These are phyloP conservation scores for Bucorvus abyssinicus DNA, from an alignment of 2,797 vertebrate species.

Conservation along the genomic window DNA sequence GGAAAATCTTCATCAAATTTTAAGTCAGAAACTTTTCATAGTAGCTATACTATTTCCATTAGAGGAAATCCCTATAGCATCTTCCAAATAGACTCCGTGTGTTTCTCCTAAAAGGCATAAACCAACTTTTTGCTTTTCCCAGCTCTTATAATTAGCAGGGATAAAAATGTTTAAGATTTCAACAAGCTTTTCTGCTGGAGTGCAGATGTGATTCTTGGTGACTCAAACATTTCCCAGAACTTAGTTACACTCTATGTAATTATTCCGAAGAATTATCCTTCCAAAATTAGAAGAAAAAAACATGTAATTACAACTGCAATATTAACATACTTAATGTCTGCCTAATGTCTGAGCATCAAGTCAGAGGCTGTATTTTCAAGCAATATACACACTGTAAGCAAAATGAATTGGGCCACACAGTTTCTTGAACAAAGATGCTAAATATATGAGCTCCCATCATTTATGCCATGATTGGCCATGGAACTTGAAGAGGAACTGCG, in stretches of 20 bases:
- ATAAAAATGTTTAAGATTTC: slow-evolving; percentile 24
- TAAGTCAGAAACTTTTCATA: neutral
- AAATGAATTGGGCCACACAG: neutral
- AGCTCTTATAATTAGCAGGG: neutral
- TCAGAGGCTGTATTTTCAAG: slow-evolving; percentile 39
- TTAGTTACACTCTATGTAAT: slow-evolving; percentile 32
- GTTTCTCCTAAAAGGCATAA: slow-evolving; percentile 20
- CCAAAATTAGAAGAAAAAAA: slow-evolving; percentile 60
- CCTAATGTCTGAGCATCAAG: slow-evolving; percentile 47
- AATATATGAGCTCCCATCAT: neutral
- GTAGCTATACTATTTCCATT: neutral
- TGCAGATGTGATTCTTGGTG: slow-evolving; percentile 59
- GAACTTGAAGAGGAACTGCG: neutral
- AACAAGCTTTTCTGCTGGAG: neutral
- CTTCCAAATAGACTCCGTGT: neutral
- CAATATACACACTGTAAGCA: slow-evolving; percentile 14
- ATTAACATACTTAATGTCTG: slow-evolving; percentile 61
- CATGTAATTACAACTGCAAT: slow-evolving; percentile 51
- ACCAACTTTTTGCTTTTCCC: neutral
- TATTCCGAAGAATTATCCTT: slow-evolving; percentile 52
- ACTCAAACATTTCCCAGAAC: slow-evolving; percentile 53
- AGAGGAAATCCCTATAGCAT: slow-evolving; percentile 1
- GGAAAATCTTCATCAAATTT: neutral
- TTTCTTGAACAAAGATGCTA: slow-evolving; percentile 10
- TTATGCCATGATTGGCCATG: neutral